Evolutionary conservation across 2,797 vertebrate species (phyloP).

Genomic region (Merluccius polli): DNA sequence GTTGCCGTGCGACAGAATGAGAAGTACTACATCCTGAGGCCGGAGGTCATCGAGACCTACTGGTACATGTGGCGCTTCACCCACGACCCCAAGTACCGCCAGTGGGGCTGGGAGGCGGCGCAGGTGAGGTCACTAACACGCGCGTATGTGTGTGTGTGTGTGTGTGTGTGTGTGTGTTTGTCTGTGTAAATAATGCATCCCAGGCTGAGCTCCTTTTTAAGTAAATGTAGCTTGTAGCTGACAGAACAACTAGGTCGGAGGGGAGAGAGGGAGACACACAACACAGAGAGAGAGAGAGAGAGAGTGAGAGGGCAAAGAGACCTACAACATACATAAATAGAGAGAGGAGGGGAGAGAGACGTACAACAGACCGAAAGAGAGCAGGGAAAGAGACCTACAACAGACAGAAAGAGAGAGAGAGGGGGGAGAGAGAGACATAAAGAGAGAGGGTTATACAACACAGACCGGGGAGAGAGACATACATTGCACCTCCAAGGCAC

Average conservation of each 20-base stretch:
- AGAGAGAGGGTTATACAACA: no score
- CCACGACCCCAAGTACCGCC: slow-evolving; percentile 93
- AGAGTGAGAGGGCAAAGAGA: no score
- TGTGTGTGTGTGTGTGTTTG: not conserved
- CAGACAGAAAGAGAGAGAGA: no score
- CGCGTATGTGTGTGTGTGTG: not conserved
- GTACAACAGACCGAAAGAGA: no score
- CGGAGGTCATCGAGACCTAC: slow-evolving; percentile 97
- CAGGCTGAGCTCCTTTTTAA: not conserved
- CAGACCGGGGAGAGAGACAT: no score
- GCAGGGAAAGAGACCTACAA: no score
- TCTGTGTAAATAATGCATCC: not conserved
- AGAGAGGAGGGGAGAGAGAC: no score
- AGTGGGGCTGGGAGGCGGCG: slow-evolving; percentile 97
- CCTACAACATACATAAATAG: no score
- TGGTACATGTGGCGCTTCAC: slow-evolving; percentile 99
- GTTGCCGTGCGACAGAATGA: slow-evolving; percentile 95
- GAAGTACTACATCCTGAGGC: slow-evolving; percentile 96
- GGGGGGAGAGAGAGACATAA: no score
- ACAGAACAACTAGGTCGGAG: not conserved
- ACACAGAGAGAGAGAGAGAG: no score
- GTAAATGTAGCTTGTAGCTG: not conserved
- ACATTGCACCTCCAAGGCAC: no score
- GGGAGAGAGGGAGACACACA: no score
- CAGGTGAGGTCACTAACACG: slow-evolving; percentile 73